These are phyloP conservation scores for Entomyzon cyanotis DNA, from an alignment of 2,113 vertebrate genomes.

Conservation along the genomic window DNA sequence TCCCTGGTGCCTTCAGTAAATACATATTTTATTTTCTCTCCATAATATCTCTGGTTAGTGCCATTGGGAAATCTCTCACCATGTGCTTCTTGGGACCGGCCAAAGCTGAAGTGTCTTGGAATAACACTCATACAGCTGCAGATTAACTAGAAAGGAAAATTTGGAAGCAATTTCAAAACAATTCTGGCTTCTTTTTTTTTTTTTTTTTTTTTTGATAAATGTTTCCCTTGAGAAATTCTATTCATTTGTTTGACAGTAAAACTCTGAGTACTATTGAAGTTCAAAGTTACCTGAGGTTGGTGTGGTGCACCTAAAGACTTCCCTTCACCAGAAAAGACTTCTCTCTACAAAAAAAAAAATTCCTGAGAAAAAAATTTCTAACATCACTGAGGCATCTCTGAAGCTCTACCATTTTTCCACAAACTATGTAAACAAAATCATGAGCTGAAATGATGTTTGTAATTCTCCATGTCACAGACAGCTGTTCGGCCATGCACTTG, in stretches of 20 bases:
- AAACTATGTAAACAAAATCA: constrained; percentile 44
- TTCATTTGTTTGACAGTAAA: not conserved
- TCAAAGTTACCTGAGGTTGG: not conserved
- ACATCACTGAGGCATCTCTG: not conserved
- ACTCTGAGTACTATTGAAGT: not conserved
- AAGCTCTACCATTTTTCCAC: constrained; percentile 20
- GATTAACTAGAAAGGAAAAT: not conserved
- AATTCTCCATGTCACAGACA: constrained; percentile 35
- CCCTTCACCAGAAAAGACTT: not conserved
- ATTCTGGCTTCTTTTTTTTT: not conserved
- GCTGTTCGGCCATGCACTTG: constrained; percentile 45
- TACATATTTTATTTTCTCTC: not conserved
- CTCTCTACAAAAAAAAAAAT: not conserved
- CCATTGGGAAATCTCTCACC: not conserved
- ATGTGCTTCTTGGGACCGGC: not conserved
- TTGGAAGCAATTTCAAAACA: constrained; percentile 9
- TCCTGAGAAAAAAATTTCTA: not conserved
- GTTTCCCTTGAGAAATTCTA: not conserved
- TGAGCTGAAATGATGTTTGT: constrained; percentile 26
- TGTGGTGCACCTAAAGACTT: not conserved
- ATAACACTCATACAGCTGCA: not conserved
- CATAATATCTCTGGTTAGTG: not conserved
- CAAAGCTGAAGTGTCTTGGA: not conserved
- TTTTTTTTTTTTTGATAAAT: not conserved
- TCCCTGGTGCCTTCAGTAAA: not conserved